Evolutionary conservation across 2,888 invertebrate genomes (phyloP).

Genomic region (Penaeus monodon): DNA sequence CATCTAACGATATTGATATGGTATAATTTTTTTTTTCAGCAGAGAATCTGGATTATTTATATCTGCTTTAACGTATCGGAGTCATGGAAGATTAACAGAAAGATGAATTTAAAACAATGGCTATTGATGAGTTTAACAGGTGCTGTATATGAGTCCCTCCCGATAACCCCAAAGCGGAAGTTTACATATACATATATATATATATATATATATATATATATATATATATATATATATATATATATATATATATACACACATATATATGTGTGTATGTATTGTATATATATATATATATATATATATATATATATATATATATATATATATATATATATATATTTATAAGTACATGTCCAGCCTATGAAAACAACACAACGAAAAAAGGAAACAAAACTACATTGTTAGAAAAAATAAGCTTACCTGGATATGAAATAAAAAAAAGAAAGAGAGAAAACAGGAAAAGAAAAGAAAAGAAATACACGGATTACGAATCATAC

Average conservation of each 20-base stretch:
- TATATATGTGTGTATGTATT: background rate
- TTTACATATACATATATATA: background rate
- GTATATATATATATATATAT: constrained; percentile 15
- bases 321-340: constrained; percentile 27
- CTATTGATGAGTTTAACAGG: background rate
- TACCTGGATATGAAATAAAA: no score
- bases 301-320: constrained; percentile 23
- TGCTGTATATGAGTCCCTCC: background rate
- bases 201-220: background rate
- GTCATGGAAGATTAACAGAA: no score
- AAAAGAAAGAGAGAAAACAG: no score
- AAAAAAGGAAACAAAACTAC: background rate
- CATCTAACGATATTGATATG: no score
- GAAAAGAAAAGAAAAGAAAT: no score
- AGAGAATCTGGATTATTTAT: no score
- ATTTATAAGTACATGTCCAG: background rate
- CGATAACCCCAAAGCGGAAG: no score
- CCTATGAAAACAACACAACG: background rate
- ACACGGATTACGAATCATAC: no score
- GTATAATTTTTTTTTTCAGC: no score
- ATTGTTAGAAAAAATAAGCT: background rate
- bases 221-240: background rate
- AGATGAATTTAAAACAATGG: no score
- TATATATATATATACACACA: constrained; percentile 5
- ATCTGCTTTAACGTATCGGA: no score